A percentile compares a stretch with the other conserved stretches of the same genome.
Evolutionary conservation across 1,140 invertebrate genomes (phyloP).

Genomic region (Panagrolaimus sp.): DNA sequence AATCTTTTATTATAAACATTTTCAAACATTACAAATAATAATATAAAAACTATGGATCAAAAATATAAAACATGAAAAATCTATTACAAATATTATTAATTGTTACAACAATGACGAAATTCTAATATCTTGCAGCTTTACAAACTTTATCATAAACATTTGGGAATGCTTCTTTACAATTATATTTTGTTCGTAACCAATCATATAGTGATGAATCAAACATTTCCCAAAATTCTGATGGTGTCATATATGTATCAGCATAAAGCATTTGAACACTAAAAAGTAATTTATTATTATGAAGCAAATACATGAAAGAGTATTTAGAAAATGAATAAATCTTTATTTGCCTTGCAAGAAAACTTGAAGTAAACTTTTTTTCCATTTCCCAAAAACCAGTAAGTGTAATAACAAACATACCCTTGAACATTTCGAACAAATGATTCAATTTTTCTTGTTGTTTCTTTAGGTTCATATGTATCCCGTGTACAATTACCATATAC

Average conservation of each 20-base stretch:
- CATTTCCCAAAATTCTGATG: slow-evolving; percentile 73
- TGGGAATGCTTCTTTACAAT: slow-evolving; percentile 71
- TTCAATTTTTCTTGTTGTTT: slow-evolving; percentile 70
- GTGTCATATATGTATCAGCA: slow-evolving; percentile 72
- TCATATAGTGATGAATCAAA: slow-evolving; percentile 76
- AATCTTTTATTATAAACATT: no score
- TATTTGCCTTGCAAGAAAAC: no score
- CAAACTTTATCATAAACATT: slow-evolving; percentile 77
- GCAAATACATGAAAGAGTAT: no score
- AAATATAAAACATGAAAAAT: no score
- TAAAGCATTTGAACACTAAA: slow-evolving; percentile 76
- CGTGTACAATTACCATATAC: slow-evolving; percentile 67
- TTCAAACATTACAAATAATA: no score
- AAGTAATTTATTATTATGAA: no score
- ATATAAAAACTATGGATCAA: no score
- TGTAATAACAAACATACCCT: slow-evolving; percentile 61
- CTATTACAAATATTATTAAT: no score
- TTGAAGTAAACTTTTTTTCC: no score
- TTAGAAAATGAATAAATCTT: no score
- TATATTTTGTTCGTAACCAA: slow-evolving; percentile 64
- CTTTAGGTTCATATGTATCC: slow-evolving; percentile 64
- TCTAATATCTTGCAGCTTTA: slow-evolving; percentile 63
- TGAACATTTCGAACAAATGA: slow-evolving; percentile 67
- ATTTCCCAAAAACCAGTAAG: background rate
- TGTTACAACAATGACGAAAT: no score